A percentile compares a stretch with the other conserved stretches of the same genome.
phyloP scores from a whole-genome alignment of 2,888 invertebrate genomes.

The Alitta virens region DNA sequence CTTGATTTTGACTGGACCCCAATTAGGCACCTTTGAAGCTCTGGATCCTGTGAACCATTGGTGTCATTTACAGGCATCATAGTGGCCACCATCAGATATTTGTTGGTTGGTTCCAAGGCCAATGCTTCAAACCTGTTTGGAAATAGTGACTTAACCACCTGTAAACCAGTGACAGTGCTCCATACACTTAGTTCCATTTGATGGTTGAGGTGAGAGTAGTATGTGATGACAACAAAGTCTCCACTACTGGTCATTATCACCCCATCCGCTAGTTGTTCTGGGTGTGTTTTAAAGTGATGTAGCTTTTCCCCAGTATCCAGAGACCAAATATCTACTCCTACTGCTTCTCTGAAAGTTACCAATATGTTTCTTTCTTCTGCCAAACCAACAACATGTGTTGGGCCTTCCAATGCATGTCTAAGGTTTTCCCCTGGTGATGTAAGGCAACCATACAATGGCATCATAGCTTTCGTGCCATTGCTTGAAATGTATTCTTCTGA shows the following conservation, averaged over 20 bases:
- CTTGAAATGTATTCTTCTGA: not conserved
- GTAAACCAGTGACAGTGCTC: constrained; percentile 26
- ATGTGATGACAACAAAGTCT: constrained; percentile 25
- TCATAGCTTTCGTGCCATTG: not conserved
- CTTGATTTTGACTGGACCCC: constrained; percentile 20
- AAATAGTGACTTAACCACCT: constrained; percentile 15
- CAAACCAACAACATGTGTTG: constrained; percentile 22
- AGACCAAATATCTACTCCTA: constrained; percentile 19
- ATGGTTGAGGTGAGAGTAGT: constrained; percentile 28
- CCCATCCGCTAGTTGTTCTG: constrained; percentile 19
- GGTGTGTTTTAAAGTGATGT: constrained; percentile 20
- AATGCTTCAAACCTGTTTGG: constrained; percentile 23
- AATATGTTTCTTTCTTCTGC: constrained; percentile 5
- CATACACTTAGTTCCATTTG: constrained; percentile 24
- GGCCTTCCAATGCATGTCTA: constrained; percentile 17
- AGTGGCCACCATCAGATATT: constrained; percentile 20
- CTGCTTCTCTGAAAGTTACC: constrained; percentile 18
- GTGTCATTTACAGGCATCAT: not conserved
- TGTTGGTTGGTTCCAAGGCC: constrained; percentile 16
- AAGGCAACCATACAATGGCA: constrained; percentile 19
- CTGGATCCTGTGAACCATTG: no score
- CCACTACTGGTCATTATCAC: constrained; percentile 16
- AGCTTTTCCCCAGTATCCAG: constrained; percentile 21
- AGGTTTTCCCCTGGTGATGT: constrained; percentile 11
- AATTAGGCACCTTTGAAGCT: constrained; percentile 19